A percentile compares a stretch with the other conserved stretches of the same genome.
These are phyloP conservation scores for Nemurella pictetii DNA, from an alignment of 2,888 invertebrate species.

Conservation along the genomic window DNA sequence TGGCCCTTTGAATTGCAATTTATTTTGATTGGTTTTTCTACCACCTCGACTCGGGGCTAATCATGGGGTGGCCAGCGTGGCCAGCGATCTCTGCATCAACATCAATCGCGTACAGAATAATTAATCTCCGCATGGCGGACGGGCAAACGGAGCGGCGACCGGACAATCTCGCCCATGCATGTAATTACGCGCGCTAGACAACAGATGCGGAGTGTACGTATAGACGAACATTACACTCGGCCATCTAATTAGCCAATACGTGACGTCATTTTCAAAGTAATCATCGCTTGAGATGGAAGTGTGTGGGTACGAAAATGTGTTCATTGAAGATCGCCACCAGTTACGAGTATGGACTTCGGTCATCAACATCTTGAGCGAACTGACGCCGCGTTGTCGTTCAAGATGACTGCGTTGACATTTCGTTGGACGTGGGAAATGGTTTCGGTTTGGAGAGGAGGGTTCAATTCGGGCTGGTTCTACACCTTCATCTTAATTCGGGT, in stretches of 20 bases:
- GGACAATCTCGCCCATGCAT: background rate
- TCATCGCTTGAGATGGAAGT: background rate
- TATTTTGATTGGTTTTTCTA: background rate
- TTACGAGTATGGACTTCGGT: background rate
- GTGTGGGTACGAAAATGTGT: background rate
- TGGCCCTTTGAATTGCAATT: background rate
- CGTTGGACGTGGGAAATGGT: no score
- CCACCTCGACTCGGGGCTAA: background rate
- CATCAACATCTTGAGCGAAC: background rate
- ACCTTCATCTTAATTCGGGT: no score
- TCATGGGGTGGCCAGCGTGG: background rate
- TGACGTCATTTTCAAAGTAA: background rate
- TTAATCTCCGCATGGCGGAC: background rate
- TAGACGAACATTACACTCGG: background rate
- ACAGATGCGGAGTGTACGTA: background rate
- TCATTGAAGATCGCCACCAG: slow-evolving; percentile 1
- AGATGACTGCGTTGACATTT: no score
- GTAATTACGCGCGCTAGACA: background rate
- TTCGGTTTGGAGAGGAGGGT: no score
- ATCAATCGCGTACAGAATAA: background rate
- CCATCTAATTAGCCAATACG: background rate
- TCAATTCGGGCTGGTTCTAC: no score
- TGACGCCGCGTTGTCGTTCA: background rate
- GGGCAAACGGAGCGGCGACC: no score
- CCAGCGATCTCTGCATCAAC: background rate